Base-by-base conservation (phyloP, 2,888 invertebrate species). In the Gari tellinella region DNA sequence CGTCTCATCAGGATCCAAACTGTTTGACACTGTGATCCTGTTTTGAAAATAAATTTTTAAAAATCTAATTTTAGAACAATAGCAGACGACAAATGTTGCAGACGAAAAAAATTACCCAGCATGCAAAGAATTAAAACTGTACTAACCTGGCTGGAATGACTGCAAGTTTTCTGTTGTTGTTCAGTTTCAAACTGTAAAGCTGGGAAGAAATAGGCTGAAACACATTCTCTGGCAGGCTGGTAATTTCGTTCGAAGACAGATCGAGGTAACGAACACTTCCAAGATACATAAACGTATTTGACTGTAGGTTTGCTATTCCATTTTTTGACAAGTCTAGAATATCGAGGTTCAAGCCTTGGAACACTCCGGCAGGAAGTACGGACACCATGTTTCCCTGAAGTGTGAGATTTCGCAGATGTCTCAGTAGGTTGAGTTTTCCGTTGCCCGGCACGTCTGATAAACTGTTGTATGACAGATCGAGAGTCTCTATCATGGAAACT, bases 381-480 rank as follows among this genome's bases (percentile, higher is more conserved):
- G 78, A 41, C 38, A 88, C 67, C 38, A 74, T 61, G 65, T 89
- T 89, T 26, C 80, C 75, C 46, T 85, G 82, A 5, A 87, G 63
- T 14, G 70, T 77, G 7, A 89, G 64, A 37, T 69, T 56, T 40
- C 68, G 72, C 25, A 89, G 66, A 38, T 74, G 70, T 7, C 66
- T 62, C 23, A 86, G 72, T 5, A 70, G 73, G 2, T 79, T 72
- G 3, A 88, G 73, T 7, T 68, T 69, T 14, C 70, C 74, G 12
- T 81, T 60, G 15, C 66, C 37, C 14, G 87, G 86, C 10, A 87
- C 45, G 5, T 43, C 21, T n/a, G 41, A 63, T 12, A 89, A 65
- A n/a, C 75, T 64, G 66, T 89, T 89, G 41, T 77, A 57, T 1
- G 86, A 85, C 10, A 88, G 62, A 45, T 88, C 85, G 10, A 89